phyloP scores from a whole-genome alignment of 2,113 vertebrate species.

The Sorex araneus region DNA sequence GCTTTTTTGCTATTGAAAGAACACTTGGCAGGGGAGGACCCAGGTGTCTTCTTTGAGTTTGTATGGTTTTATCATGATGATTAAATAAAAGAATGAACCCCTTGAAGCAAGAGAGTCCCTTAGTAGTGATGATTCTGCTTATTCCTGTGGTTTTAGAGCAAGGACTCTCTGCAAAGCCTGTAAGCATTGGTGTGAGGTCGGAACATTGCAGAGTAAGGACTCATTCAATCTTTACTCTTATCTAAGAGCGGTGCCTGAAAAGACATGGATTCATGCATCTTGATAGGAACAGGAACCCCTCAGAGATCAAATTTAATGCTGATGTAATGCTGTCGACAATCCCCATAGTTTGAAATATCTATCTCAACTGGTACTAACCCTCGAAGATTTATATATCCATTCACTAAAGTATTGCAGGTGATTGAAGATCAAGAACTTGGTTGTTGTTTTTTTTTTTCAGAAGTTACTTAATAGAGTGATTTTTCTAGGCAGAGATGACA shows the following conservation, averaged over 20 bases:
- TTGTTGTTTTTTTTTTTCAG: not conserved
- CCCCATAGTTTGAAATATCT: not conserved
- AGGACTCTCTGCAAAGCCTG: not conserved
- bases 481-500: slow-evolving; percentile 27
- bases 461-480: not conserved
- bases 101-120: not conserved
- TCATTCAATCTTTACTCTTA: not conserved
- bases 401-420: not conserved
- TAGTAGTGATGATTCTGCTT: not conserved
- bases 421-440: not conserved
- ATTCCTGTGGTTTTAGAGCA: not conserved
- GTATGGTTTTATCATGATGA: slow-evolving; percentile 11
- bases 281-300: not conserved
- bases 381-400: not conserved
- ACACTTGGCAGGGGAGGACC: slow-evolving; percentile 24
- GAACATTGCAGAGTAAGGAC: not conserved
- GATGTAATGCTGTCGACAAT: not conserved
- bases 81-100: slow-evolving; percentile 51
- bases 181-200: not conserved
- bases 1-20: slow-evolving; percentile 71
- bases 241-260: slow-evolving; percentile 48
- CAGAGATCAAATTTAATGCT: not conserved
- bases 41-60: slow-evolving; percentile 11
- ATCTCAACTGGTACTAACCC: not conserved
- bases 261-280: not conserved